Evolutionary conservation across 2,113 vertebrate species (phyloP).

Genomic region (Serinus canaria): DNA sequence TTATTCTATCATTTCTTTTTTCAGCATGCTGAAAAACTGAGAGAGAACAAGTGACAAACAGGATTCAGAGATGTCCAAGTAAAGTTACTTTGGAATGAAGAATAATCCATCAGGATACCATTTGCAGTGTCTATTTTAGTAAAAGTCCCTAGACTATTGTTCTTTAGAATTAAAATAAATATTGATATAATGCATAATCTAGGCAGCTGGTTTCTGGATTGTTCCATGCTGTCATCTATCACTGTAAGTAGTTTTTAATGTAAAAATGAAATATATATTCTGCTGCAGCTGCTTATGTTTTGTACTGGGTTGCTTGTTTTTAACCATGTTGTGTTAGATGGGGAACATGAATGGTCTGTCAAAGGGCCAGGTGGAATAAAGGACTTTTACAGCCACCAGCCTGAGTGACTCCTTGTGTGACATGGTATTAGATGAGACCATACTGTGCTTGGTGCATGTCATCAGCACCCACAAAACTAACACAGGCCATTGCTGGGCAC

Average conservation of each 20-base stretch:
- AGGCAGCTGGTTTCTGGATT: slow-evolving; percentile 12
- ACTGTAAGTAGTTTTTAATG: slow-evolving; percentile 35
- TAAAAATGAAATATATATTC: slow-evolving; percentile 18
- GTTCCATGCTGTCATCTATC: not conserved
- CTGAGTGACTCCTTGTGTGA: not conserved
- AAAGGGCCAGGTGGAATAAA: not conserved
- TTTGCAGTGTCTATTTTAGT: slow-evolving; percentile 31
- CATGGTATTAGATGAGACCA: not conserved
- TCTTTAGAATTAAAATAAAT: slow-evolving; percentile 48
- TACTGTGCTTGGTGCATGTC: not conserved
- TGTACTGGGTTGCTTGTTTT: not conserved
- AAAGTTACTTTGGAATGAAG: slow-evolving; percentile 24
- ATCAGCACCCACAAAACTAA: not conserved
- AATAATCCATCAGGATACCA: not conserved
- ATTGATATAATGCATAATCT: slow-evolving; percentile 12
- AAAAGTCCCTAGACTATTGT: not conserved
- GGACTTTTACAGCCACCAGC: not conserved
- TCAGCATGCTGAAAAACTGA: slow-evolving; percentile 2
- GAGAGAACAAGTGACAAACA: slow-evolving; percentile 18
- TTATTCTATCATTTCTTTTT: slow-evolving; percentile 33
- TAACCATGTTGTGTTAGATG: not conserved
- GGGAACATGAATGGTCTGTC: not conserved
- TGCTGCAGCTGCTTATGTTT: not conserved
- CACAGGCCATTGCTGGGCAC: not conserved
- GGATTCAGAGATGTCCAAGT: slow-evolving; percentile 29